Base-by-base conservation (phyloP, 2,888 invertebrate genomes). In the Leucophenga montana region DNA sequence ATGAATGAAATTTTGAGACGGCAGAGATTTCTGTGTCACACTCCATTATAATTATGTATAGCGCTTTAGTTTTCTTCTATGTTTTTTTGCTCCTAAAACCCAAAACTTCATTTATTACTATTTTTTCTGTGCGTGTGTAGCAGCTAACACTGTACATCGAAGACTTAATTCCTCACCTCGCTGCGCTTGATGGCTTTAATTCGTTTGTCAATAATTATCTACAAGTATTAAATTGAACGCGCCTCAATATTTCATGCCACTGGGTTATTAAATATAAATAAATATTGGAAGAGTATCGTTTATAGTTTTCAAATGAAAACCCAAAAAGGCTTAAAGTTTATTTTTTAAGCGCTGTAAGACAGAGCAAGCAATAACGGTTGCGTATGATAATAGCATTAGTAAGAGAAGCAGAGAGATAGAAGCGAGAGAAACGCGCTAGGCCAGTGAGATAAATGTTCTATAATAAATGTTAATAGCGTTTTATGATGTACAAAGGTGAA, bases 401-500 rank as follows among this genome's bases (percentile, higher is more conserved):
- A 53, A 27, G 73, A 77, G 76, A 75, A 76, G 27, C 27, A 54
- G 54, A 72, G 70, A 69, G 69, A 68, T 50, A 64, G 18, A 27
- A n/a, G n/a, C n/a, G 44, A 2, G 46, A 62, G 16, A 65, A 65
- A 31, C 14, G 16, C 46, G 56, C 44, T 22, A 16, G 44, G 44
- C 57, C 56, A 57, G 14, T 48, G 46, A 66, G 53, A 65, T 68
- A 27, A 50, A 48, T 62, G 74, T 76, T 85, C 81, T 79, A 85
- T 85, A 85, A 84, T 84, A 84, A 85, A 85, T 85, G 85, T 81
- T 85, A 83, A 85, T 84, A 85, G 80, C 81, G 78, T 78, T 85
- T 85, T 80, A 79, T 76, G 81, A 79, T 72, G 76, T 64, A 64
- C 62, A 64, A 64, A 46, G 62, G 75, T 71, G 76, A 67, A 57